Base-by-base conservation (phyloP, 2,888 invertebrate genomes). In the Allolobophora icterica region DNA sequence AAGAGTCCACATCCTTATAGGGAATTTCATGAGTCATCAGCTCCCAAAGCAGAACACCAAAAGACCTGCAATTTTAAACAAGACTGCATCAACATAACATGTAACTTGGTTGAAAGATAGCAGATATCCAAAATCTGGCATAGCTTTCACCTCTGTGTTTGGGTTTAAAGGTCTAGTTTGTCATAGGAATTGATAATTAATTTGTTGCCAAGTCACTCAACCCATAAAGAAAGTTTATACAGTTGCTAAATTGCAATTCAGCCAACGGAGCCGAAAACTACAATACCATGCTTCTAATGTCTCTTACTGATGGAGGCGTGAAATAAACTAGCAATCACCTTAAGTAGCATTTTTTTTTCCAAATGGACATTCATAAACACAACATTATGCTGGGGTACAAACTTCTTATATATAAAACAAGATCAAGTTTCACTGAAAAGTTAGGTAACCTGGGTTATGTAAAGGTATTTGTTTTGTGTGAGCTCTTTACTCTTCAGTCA, bases 11-110 rank as follows among this genome's bases (percentile, higher is more conserved):
- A 94, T 98, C 98, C 95, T 97, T 97, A 95, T 98, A 98, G 0
- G 98, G 98, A 92, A 97, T 97, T 96, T 98, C 98, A 94, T 98
- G 98, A 0, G 99, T 99, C 91, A 99, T 96, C 94, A 99, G 96
- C 95, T 99, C 99, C 99, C 99, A 99, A 21, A 99, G 96, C 0
- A 99, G 99, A 0, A 99, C 98, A 8, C 99, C 99, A 95, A 97
- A 99, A 0, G 99, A 98, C 95, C 95, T 95, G 93, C 17, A 91
- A 90, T 24, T 38, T 35, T 30, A 89, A 42, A 6, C 45, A 38
- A 19, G 24, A 89, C 89, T 4, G 13, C 11, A 89, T 89, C 34
- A 38, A 89, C 71, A 71, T 71, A 71, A 71, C n/a, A 71, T 58
- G 33, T 42, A 90, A n/a, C n/a, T n/a, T n/a, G n/a, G n/a, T n/a